A percentile compares a stretch with the other conserved stretches of the same genome.
Conservation (phyloP, 2,113 vertebrate genomes). For the Osmerus eperlanus region DNA sequence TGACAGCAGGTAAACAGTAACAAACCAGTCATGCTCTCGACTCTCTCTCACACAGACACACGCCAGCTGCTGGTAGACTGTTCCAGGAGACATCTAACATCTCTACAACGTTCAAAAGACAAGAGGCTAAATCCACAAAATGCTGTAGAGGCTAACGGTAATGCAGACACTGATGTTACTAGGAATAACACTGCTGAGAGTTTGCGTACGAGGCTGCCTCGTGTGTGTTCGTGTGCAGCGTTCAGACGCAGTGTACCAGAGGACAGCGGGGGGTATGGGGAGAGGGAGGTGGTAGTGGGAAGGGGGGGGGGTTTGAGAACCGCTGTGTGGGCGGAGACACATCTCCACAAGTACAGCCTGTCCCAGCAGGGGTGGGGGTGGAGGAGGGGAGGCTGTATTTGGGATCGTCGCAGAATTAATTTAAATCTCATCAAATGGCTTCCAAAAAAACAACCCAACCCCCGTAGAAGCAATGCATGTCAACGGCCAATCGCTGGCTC, state of each 20-base stretch:
- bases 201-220: background rate
- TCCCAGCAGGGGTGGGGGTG: background rate
- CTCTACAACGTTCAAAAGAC: background rate
- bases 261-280: conserved; percentile 8
- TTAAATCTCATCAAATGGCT: conserved; percentile 75
- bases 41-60: background rate
- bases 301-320: background rate
- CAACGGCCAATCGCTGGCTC: background rate
- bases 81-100: background rate
- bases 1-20: background rate
- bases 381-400: conserved; percentile 50
- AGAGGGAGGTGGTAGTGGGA: conserved; percentile 7
- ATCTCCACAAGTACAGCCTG: conserved; percentile 49
- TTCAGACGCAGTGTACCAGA: conserved; percentile 42
- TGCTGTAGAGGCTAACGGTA: background rate
- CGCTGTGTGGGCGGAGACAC: conserved; percentile 55
- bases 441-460: conserved; percentile 27
- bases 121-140: background rate
- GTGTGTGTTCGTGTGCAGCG: background rate
- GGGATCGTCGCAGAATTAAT: conserved; percentile 72
- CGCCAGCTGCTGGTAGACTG: background rate
- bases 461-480: conserved; percentile 19
- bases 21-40: background rate
- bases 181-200: background rate
- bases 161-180: background rate